Evolutionary conservation across 1,140 invertebrate genomes (phyloP).

Genomic region (Heterodera schachtii): DNA sequence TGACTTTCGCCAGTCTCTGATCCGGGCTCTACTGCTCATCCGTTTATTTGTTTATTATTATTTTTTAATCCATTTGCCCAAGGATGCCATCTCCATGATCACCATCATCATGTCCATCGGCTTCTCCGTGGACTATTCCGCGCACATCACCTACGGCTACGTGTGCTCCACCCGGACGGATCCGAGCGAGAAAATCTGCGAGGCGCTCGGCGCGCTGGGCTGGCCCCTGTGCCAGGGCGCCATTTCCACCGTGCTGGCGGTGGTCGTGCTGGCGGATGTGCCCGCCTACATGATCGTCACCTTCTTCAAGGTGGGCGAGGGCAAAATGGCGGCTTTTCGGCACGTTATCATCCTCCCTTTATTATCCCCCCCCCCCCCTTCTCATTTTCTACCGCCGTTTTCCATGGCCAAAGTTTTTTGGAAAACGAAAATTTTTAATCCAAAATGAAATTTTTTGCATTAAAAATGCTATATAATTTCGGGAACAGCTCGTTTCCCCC

Average conservation of each 20-base stretch:
- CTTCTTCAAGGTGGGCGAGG: slow-evolving; percentile 91
- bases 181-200: slow-evolving; percentile 79
- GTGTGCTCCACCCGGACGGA: slow-evolving; percentile 77
- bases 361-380: no score
- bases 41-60: no score
- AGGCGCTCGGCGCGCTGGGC: slow-evolving; percentile 84
- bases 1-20: no score
- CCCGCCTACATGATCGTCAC: slow-evolving; percentile 96
- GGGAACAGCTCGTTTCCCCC: no score
- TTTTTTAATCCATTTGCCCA: no score
- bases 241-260: slow-evolving; percentile 85
- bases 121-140: slow-evolving; percentile 94
- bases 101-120: slow-evolving; percentile 98
- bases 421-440: no score
- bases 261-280: slow-evolving; percentile 82
- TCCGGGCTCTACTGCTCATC: no score
- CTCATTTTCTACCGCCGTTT: no score
- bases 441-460: no score
- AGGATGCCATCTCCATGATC: slow-evolving; percentile 95
- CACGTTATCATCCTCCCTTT: no score
- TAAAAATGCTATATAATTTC: no score
- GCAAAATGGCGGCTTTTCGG: slow-evolving; percentile 78
- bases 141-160: slow-evolving; percentile 94
- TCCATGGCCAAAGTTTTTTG: no score
- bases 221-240: slow-evolving; percentile 82